Percentiles rank a stretch among this genome's conserved stretches.
These are phyloP conservation scores for Heliconius hermathena DNA, from an alignment of 1,140 invertebrate species.

Conservation along the genomic window DNA sequence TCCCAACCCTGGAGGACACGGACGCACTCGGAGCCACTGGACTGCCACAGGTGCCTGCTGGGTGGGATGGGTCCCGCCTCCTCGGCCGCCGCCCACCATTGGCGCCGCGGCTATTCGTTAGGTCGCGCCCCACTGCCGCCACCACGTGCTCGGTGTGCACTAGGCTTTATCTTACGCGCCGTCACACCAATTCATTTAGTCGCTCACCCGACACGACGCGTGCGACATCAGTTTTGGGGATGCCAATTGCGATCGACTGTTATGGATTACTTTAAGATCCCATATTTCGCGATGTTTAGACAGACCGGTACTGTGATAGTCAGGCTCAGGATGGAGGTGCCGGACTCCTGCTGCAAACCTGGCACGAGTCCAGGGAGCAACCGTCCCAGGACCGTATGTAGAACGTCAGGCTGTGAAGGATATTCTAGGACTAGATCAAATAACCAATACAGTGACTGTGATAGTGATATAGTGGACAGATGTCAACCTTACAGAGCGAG, in stretches of 20 bases:
- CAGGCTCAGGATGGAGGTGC: constrained; percentile 65
- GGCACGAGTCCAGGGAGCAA: constrained; percentile 42
- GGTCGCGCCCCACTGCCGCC: constrained; percentile 55
- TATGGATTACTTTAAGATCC: constrained; percentile 70
- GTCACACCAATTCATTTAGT: constrained; percentile 74
- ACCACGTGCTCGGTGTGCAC: constrained; percentile 62
- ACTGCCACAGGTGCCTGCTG: constrained; percentile 49
- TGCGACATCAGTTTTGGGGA: constrained; percentile 73
- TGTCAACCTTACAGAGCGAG: constrained; percentile 64
- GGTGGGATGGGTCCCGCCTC: constrained; percentile 59
- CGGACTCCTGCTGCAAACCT: constrained; percentile 48
- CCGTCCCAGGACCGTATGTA: constrained; percentile 46
- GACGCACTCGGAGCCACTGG: constrained; percentile 39
- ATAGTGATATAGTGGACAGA: constrained; percentile 71
- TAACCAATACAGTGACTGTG: constrained; percentile 76
- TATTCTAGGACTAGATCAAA: constrained; percentile 71
- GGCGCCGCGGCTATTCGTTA: constrained; percentile 59
- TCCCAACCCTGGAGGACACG: constrained; percentile 57
- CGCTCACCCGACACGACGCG: constrained; percentile 69
- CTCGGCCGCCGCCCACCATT: constrained; percentile 54
- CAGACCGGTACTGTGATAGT: constrained; percentile 70
- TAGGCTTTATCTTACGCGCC: constrained; percentile 74
- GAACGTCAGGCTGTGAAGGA: constrained; percentile 63
- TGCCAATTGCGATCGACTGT: constrained; percentile 63
- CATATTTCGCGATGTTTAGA: constrained; percentile 62